These are phyloP conservation scores for Dioctria rufipes DNA, from an alignment of 2,888 invertebrate species.

Conservation along the genomic window DNA sequence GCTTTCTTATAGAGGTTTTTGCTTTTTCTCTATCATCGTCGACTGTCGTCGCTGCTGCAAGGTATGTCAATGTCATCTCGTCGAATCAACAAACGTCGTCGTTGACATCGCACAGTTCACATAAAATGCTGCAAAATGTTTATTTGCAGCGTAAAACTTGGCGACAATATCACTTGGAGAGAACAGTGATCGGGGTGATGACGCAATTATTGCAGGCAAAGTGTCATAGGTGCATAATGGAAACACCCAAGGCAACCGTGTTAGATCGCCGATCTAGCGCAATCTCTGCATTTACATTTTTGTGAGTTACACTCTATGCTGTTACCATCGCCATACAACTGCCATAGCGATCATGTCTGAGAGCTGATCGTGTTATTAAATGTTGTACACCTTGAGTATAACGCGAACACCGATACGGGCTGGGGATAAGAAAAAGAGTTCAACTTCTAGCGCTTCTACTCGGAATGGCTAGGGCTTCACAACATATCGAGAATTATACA, in stretches of 20 bases:
- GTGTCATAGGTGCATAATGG: constrained; percentile 39
- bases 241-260: constrained; percentile 23
- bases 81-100: background rate
- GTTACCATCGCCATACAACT: background rate
- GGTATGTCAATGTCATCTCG: constrained; percentile 47
- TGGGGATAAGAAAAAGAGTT: too few relatives aligned
- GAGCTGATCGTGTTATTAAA: background rate
- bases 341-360: constrained; percentile 26
- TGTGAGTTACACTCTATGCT: too few relatives aligned
- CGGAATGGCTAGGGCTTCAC: too few relatives aligned
- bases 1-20: constrained; percentile 18
- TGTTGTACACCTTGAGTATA: constrained; percentile 44
- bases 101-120: constrained; percentile 22
- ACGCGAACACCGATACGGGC: too few relatives aligned
- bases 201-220: constrained; percentile 15
- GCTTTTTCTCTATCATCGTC: background rate
- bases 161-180: background rate
- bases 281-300: background rate
- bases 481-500: too few relatives aligned
- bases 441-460: too few relatives aligned
- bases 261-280: constrained; percentile 29
- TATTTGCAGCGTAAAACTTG: background rate
- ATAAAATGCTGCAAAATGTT: constrained; percentile 11
- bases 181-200: background rate
- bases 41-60: constrained; percentile 11